Percentiles rank a stretch among this genome's conserved stretches.
Evolutionary conservation across 2,113 vertebrate species (phyloP).

Genomic region (Pseudopipra pipra): DNA sequence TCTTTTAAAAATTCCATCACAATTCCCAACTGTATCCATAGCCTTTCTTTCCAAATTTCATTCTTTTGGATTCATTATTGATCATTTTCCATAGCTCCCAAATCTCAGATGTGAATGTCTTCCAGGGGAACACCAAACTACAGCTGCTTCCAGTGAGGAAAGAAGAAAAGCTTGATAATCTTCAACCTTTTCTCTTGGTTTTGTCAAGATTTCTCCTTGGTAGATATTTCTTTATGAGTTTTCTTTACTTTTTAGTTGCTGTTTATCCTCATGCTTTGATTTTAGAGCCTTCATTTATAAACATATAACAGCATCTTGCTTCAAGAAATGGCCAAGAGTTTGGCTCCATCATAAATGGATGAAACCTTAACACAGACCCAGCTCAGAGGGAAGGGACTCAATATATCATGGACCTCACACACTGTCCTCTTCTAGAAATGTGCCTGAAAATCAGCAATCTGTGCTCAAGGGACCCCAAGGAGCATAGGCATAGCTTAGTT

Average conservation of each 20-base stretch:
- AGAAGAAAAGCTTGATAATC: background rate
- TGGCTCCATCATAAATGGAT: background rate
- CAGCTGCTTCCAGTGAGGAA: accelerated
- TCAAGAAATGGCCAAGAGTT: background rate
- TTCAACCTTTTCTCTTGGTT: background rate
- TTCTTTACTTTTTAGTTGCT: background rate
- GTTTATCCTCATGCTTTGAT: background rate
- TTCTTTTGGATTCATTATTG: background rate
- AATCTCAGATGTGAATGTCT: background rate
- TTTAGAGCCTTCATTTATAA: background rate
- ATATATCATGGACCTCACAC: background rate
- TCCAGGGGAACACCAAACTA: background rate
- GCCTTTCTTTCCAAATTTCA: background rate
- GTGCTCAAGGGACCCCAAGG: background rate
- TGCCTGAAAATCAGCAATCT: background rate
- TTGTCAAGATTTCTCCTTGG: background rate
- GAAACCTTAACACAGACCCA: background rate
- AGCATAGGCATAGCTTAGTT: background rate
- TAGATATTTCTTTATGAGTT: background rate
- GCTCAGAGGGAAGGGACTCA: background rate
- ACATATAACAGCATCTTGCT: accelerated
- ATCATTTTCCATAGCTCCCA: background rate
- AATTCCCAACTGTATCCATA: background rate
- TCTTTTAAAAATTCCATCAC: background rate
- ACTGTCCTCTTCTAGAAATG: background rate